Evolutionary conservation across 2,888 invertebrate genomes (phyloP), one percentile per base, ranked within the genome.

Genomic region (Gymnosoma rotundatum): DNA sequence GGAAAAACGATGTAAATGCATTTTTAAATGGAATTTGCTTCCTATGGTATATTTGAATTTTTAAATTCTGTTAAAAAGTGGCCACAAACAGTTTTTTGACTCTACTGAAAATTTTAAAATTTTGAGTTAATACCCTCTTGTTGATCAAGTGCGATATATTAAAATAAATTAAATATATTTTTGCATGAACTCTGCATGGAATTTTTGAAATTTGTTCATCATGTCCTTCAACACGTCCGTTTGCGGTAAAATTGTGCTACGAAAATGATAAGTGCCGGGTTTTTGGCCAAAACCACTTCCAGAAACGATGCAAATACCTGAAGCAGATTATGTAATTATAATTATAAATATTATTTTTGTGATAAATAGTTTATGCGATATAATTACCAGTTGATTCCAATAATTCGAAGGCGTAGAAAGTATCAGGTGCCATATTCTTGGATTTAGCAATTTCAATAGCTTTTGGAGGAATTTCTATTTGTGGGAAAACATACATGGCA

Each of bases 401-500:
- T 83, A 99, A 93, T 87, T 95, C 94, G 93, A 97, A 98, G 38
- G 98, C 98, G 93, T 99, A 99, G 93, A 97, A 98, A 0, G 95
- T 96, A 92, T 99, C 99, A 0, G 99, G 96, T 56, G 94, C 92
- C 93, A 95, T 94, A 32, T 95, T 95, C 54, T 93, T 94, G 42
- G 94, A 93, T 93, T 96, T 94, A 1, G 99, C 99, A 25, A 95
- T 96, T 87, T 94, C 95, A 52, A 98, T 93, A 0, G 98, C 99
- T 91, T 96, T 96, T 63, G 94, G 92, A 2, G 99, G 98, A 74
- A 99, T 90, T 60, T 94, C 93, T 78, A 99, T 93, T 89, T 95
- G 94, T 0, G 99, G 99, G 92, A 99, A 99, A 83, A 98, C 98
- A 92, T 99, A 99, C 99, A 99, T 99, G 7, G 99, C 98, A 18